These are phyloP conservation scores for Buteo buteo DNA, from an alignment of 2,113 vertebrate genomes.

Conservation along the genomic window DNA sequence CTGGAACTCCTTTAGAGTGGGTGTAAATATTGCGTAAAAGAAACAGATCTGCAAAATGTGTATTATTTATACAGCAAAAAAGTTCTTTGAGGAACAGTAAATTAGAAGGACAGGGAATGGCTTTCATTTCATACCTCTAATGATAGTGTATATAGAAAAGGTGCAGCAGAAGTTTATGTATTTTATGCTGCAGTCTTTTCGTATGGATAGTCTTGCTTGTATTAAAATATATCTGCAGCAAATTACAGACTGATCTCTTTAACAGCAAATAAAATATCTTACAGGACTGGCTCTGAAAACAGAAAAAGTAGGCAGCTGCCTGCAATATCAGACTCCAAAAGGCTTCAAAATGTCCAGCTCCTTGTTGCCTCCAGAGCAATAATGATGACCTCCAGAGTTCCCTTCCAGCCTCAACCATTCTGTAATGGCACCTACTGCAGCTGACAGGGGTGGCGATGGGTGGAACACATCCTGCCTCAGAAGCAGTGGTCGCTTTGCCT, in stretches of 20 bases:
- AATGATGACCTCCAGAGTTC: not conserved
- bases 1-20: not conserved
- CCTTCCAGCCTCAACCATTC: not conserved
- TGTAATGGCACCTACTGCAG: not conserved
- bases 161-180: not conserved
- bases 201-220: not conserved
- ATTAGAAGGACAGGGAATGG: not conserved
- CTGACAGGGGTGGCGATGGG: accelerated
- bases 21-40: constrained; percentile 9
- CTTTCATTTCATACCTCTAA: not conserved
- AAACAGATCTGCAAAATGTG: not conserved
- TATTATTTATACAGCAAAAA: not conserved
- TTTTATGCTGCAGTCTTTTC: not conserved
- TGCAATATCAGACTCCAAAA: not conserved
- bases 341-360: not conserved
- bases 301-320: not conserved
- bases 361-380: not conserved
- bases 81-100: not conserved
- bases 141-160: not conserved
- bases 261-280: not conserved
- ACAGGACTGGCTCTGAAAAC: not conserved
- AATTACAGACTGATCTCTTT: not conserved
- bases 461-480: not conserved
- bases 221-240: not conserved
- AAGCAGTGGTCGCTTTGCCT: not conserved